Base-by-base conservation (phyloP, 2,113 vertebrate genomes). In the Cyanocitta stelleri region DNA sequence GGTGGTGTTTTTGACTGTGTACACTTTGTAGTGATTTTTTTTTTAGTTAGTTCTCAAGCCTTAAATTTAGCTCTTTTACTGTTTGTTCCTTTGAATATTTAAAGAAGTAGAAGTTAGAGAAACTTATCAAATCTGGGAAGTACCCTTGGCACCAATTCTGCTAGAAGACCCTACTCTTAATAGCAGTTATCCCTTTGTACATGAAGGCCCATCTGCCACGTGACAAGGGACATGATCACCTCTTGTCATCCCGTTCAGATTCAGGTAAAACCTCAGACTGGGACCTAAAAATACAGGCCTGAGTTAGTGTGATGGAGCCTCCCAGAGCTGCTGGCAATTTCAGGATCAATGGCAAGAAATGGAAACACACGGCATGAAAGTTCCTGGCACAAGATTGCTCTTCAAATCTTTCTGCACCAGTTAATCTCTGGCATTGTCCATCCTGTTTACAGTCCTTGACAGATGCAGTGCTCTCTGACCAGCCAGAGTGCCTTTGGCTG, bases 341-440 rank as follows among this genome's bases (percentile, higher is more conserved):
- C 46, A 46, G 61, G 48, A 80, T 63, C 61, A 48, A 88, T 95
- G 90, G 79, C 92, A 92, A 87, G 83, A 27, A 87, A 48, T 95
- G 44, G 56, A 95, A 90, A 75, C 89, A 95, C 93, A 87, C 89
- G 96, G 83, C 80, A 64, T 1, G 0, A 12, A 86, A 81, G 68
- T 90, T 89, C 39, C 80, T 96, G 96, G 94, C 89, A n/a, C 76
- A 72, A 29, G 33, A 55, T 78, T 74, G 44, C 64, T 84, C 80
- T 92, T 95, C 63, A 80, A 8, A 92, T 72, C 86, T 97, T 97
- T 94, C 91, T 92, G 95, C 91, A 87, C 61, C 83, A 78, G 56
- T 90, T 95, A 76, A 52, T 87, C 85, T 86, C 86, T 93, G 94
- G 93, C 93, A 92, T 78, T 90, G 46, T 81, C 73, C 3, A 0